Evolutionary conservation across 2,113 vertebrate genomes (phyloP).

Genomic region (Scortum barcoo): DNA sequence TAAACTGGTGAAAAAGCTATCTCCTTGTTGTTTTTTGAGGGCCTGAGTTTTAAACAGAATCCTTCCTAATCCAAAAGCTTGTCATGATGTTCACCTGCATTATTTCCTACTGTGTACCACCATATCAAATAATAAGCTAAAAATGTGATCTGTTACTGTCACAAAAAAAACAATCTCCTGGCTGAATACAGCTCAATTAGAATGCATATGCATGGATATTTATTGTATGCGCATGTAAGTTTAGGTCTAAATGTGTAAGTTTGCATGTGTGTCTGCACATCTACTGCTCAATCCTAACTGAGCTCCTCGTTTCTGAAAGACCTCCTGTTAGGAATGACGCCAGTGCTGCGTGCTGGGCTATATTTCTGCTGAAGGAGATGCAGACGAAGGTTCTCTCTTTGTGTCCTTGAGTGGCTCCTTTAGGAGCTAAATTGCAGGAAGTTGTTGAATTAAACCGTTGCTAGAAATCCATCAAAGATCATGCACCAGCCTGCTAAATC

Average conservation of each 20-base stretch:
- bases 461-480: constrained; percentile 83
- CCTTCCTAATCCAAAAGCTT: constrained; percentile 14
- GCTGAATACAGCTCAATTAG: constrained; percentile 1
- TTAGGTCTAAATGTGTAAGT: constrained; percentile 22
- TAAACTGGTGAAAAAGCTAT: constrained; percentile 33
- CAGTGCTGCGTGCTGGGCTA: constrained; percentile 44
- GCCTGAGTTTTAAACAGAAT: neutral
- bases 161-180: constrained; percentile 34
- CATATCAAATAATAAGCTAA: neutral
- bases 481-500: constrained; percentile 82
- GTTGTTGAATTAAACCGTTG: constrained; percentile 83
- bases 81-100: neutral
- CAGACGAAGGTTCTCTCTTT: constrained; percentile 72
- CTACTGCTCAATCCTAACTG: constrained; percentile 31
- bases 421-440: constrained; percentile 84
- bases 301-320: constrained; percentile 51
- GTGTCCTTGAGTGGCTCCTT: constrained; percentile 79
- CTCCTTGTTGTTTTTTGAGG: neutral
- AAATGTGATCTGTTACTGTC: neutral
- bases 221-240: constrained; percentile 13
- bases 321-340: constrained; percentile 59
- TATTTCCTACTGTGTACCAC: neutral
- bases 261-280: constrained; percentile 31
- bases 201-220: constrained; percentile 14
- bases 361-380: constrained; percentile 63